Conservation (phyloP, 2,113 vertebrate genomes). For the Smithornis capensis region DNA sequence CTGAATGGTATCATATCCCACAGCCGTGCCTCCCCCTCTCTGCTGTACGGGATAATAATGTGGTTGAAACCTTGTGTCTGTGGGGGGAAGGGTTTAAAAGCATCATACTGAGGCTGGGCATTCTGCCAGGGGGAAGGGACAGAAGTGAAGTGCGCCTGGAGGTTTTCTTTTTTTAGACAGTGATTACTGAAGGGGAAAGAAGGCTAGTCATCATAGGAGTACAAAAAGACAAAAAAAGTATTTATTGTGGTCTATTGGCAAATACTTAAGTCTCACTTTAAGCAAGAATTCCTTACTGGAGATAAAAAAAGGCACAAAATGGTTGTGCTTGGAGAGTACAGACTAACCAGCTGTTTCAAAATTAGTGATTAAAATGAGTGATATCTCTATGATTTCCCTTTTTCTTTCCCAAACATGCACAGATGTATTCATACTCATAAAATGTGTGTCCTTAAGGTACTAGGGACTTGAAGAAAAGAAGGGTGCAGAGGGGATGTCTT, state of each 20-base stretch:
- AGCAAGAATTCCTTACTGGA: conserved; percentile 7
- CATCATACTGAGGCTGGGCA: conserved; percentile 64
- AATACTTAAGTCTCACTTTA: conserved; percentile 52
- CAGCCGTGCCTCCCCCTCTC: neutral
- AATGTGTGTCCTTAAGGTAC: neutral
- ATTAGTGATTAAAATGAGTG: conserved; percentile 8
- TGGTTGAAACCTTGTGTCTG: conserved; percentile 43
- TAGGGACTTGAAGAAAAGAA: neutral
- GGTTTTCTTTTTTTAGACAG: conserved; percentile 66
- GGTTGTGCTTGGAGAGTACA: neutral
- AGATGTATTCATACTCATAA: neutral
- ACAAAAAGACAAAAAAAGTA: conserved; percentile 48
- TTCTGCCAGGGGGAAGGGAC: conserved; percentile 55
- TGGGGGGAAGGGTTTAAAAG: conserved; percentile 56
- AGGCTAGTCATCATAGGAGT: conserved; percentile 24
- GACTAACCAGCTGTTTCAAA: conserved; percentile 23
- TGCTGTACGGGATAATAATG: neutral
- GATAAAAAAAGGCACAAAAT: conserved; percentile 7
- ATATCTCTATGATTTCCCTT: neutral
- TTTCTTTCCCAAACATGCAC: neutral
- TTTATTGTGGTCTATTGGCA: conserved; percentile 48
- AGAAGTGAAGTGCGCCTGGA: conserved; percentile 66
- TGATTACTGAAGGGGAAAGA: conserved; percentile 59
- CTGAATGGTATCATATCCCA: neutral
- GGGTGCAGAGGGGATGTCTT: neutral